A percentile compares a stretch with the other conserved stretches of the same genome.
These are phyloP conservation scores for Leuciscus waleckii DNA, from an alignment of 2,797 vertebrate genomes.

Conservation along the genomic window DNA sequence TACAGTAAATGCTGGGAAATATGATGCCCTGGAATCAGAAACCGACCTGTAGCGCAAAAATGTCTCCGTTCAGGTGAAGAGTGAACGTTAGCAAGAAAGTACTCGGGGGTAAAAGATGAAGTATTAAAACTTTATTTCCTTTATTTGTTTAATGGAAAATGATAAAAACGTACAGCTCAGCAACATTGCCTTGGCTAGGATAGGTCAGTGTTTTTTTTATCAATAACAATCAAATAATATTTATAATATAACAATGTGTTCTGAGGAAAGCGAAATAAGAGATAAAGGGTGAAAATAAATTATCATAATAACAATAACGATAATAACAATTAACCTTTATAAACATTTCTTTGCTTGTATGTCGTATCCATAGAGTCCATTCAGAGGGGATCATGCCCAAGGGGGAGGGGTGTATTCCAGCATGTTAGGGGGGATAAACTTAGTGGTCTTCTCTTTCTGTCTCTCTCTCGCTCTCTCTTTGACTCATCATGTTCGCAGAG, in stretches of 20 bases:
- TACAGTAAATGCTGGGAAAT: slow-evolving; percentile 26
- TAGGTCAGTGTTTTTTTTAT: slow-evolving; percentile 80
- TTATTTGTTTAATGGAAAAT: slow-evolving; percentile 84
- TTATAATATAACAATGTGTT: slow-evolving; percentile 80
- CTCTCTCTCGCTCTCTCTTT: slow-evolving; percentile 23
- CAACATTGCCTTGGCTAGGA: slow-evolving; percentile 79
- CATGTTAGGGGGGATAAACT: slow-evolving; percentile 72
- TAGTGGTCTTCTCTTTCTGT: slow-evolving; percentile 67
- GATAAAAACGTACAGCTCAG: slow-evolving; percentile 83
- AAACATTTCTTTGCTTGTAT: slow-evolving; percentile 81
- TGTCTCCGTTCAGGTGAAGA: not conserved
- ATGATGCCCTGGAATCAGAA: slow-evolving; percentile 29
- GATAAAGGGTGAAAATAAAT: slow-evolving; percentile 87
- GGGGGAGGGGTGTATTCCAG: slow-evolving; percentile 74
- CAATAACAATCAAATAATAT: slow-evolving; percentile 81
- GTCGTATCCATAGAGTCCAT: slow-evolving; percentile 78
- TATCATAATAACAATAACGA: slow-evolving; percentile 87
- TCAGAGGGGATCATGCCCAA: slow-evolving; percentile 74
- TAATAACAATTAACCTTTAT: slow-evolving; percentile 85
- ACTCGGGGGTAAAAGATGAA: slow-evolving; percentile 61
- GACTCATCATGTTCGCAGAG: slow-evolving; percentile 63
- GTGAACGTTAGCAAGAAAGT: not conserved
- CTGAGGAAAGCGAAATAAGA: slow-evolving; percentile 75
- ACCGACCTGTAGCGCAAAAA: slow-evolving; percentile 23
- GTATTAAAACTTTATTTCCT: slow-evolving; percentile 85